Evolutionary conservation across 2,888 invertebrate species (phyloP).

Genomic region (Phaedon cochleariae): DNA sequence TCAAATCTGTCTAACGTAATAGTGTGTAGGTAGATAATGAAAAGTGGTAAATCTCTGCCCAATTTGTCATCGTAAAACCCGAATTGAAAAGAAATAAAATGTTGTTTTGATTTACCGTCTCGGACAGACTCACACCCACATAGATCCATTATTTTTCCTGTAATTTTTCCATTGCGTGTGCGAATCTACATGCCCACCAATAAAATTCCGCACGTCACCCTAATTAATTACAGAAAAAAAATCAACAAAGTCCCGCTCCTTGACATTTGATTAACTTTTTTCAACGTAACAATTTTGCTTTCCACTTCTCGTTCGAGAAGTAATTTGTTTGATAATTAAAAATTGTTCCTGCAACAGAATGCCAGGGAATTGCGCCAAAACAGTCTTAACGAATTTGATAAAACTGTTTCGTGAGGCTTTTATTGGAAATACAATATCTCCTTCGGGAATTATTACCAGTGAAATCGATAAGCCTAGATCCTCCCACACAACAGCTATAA

Average conservation of each 20-base stretch:
- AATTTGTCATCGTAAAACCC: not conserved
- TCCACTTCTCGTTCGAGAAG: slow-evolving; percentile 4
- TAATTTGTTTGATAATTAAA: slow-evolving; percentile 20
- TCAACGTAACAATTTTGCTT: slow-evolving; percentile 21
- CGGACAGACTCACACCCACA: slow-evolving; percentile 18
- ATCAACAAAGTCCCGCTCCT: slow-evolving; percentile 17
- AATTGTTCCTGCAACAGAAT: slow-evolving; percentile 3
- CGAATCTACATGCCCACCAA: slow-evolving; percentile 15
- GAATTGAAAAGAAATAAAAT: not conserved
- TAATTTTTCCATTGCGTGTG: slow-evolving; percentile 22
- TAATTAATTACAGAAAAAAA: slow-evolving; percentile 22
- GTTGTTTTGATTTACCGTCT: not conserved
- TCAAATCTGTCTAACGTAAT: not conserved
- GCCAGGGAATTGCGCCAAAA: no score
- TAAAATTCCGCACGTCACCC: slow-evolving; percentile 21
- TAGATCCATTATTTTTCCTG: slow-evolving; percentile 16
- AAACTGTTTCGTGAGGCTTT: no score
- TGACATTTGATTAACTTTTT: slow-evolving; percentile 31
- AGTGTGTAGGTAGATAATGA: not conserved
- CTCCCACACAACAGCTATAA: no score
- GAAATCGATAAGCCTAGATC: no score
- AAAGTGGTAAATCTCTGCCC: not conserved
- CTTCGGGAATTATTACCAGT: no score
- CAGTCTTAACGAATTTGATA: no score
- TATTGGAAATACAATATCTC: no score